Evolutionary conservation across 1,140 invertebrate species (phyloP).

Genomic region (Heliconius hewitsoni): DNA sequence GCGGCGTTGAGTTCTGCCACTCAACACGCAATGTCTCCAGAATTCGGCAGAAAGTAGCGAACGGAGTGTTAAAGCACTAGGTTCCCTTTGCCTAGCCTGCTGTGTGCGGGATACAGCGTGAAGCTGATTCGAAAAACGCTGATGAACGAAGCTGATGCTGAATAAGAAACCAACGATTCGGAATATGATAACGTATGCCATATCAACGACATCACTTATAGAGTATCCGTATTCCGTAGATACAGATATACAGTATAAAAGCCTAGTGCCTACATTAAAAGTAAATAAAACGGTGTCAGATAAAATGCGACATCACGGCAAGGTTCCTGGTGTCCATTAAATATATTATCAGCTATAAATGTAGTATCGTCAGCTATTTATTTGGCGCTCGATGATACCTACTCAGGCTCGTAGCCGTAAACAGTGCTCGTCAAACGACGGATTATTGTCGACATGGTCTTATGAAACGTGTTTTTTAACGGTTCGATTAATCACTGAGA

Average conservation of each 20-base stretch:
- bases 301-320: conserved; percentile 17
- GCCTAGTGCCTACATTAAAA: not conserved
- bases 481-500: not conserved
- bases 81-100: too few relatives aligned
- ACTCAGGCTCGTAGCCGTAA: conserved; percentile 9
- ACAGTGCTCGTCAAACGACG: conserved; percentile 28
- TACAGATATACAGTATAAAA: not conserved
- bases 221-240: not conserved
- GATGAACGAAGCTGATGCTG: too few relatives aligned
- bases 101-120: too few relatives aligned
- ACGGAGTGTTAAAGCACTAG: too few relatives aligned
- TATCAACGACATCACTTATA: not conserved
- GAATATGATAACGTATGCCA: too few relatives aligned
- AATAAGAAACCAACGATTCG: too few relatives aligned
- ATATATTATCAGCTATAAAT: conserved; percentile 32
- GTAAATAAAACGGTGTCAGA: not conserved
- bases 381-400: conserved; percentile 17
- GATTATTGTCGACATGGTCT: conserved; percentile 29
- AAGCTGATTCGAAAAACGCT: too few relatives aligned
- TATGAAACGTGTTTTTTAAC: conserved; percentile 26
- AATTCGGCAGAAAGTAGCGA: too few relatives aligned
- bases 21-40: too few relatives aligned
- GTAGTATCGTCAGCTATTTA: conserved; percentile 27
- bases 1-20: too few relatives aligned
- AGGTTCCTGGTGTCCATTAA: conserved; percentile 25